Conservation (phyloP, 2,113 vertebrate species). For the Clarias macrocephalus region DNA sequence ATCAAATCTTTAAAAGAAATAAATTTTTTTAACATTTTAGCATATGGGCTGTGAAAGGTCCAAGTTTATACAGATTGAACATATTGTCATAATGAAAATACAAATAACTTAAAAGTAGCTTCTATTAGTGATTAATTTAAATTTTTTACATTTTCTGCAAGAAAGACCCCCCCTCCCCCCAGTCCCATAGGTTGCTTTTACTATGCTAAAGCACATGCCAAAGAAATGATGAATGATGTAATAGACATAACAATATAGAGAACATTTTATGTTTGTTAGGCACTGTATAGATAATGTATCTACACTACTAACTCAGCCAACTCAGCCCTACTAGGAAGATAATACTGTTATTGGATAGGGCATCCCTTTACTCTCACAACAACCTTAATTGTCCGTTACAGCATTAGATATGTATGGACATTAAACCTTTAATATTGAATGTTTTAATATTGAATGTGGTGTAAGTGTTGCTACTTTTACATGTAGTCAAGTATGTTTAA, state of each 20-base stretch:
- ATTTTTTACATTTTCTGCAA: not conserved
- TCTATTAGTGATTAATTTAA: not conserved
- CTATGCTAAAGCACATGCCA: not conserved
- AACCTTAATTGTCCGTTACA: too few species aligned
- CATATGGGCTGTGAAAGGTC: not conserved
- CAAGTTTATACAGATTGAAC: not conserved
- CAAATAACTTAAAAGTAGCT: not conserved
- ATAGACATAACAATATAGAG: not conserved
- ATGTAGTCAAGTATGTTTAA: not conserved
- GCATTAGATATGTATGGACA: too few species aligned
- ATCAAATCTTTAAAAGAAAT: not conserved
- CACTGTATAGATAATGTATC: too few species aligned
- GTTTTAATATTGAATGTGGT: not conserved
- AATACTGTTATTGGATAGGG: too few species aligned
- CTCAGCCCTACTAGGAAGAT: too few species aligned
- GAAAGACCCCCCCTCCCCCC: not conserved
- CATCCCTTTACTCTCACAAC: too few species aligned
- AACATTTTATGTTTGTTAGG: too few species aligned
- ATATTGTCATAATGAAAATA: not conserved
- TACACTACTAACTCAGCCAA: too few species aligned
- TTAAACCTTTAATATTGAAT: not conserved
- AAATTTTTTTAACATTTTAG: too few species aligned
- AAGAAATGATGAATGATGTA: not conserved
- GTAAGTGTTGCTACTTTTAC: not conserved
- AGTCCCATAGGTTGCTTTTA: not conserved